These are phyloP conservation scores for Prunella strophiata DNA, from an alignment of 2,797 vertebrate species.

Conservation along the genomic window DNA sequence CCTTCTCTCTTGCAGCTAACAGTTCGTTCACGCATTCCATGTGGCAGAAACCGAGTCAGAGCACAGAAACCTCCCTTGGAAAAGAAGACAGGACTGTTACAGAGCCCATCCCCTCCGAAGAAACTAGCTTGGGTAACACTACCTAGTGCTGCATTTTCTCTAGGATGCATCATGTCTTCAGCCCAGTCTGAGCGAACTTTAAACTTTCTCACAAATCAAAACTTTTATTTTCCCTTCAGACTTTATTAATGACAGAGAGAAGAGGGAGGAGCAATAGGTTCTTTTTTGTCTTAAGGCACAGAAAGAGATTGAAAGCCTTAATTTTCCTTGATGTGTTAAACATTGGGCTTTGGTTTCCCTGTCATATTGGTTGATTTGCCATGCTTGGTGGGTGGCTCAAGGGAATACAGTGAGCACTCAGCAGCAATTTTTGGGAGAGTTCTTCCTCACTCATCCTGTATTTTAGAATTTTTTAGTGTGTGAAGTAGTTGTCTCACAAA, in stretches of 20 bases:
- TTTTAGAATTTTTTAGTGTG: neutral
- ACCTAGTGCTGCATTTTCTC: neutral
- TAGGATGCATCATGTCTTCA: neutral
- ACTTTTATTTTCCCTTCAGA: neutral
- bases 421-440: neutral
- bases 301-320: conserved; percentile 14
- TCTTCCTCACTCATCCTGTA: neutral
- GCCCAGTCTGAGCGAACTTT: neutral
- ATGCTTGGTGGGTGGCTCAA: neutral
- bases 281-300: neutral
- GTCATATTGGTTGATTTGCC: neutral
- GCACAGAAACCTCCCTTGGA: conserved; percentile 55
- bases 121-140: conserved; percentile 60
- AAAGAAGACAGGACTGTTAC: conserved; percentile 73
- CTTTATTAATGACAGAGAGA: neutral
- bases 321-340: conserved; percentile 31
- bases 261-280: neutral
- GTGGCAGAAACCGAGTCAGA: conserved; percentile 72
- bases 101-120: conserved; percentile 64
- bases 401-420: neutral
- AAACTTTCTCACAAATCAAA: neutral
- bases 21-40: conserved; percentile 68
- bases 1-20: conserved; percentile 65
- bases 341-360: neutral
- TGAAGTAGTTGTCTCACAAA: neutral